Base-by-base conservation (phyloP, 1,140 invertebrate genomes). In the Delia radicum region DNA sequence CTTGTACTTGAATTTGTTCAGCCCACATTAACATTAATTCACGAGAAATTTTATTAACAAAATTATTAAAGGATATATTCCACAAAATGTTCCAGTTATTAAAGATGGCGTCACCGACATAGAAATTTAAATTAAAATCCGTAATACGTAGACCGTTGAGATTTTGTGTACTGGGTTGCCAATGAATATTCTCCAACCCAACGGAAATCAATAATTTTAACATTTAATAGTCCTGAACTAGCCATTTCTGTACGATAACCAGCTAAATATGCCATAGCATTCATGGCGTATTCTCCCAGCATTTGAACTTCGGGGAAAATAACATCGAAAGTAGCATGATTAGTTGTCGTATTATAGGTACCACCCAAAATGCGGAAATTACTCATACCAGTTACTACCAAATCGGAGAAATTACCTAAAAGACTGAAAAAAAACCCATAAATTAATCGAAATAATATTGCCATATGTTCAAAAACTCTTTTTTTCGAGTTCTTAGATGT, bases 21-120 rank as follows among this genome's bases (percentile, higher is more conserved):
- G 73, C 76, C 6, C 73, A 42, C 1, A 81, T 67, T 0, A 75
- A 62, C 2, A 71, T 2, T 0, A 76, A 13, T 6, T 77, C 48
- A 65, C 76, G 48, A 2, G 48, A 48, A 6, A 13, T 73, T 1
- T 61, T 21, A 33, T 83, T 81, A 24, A 46, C 71, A 21, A 81
- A 81, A 26, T 81, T 78, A 77, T 83, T 83, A 46, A 37, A 37
- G 0, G 82, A 74, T 67, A 81, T 80, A 62, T 76, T 75, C 81
- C 76, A 79, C 31, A 82, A 33, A 0, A 74, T 63, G 65, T 83
- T 81, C 82, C 82, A 81, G 76, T 81, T 83, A 29, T 83, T 77
- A 2, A 78, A 37, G 7, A 69, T 69, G 0, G 78, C 67, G 24
- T 78, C 78, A 2, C 75, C 79, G 73, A 83, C 12, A 21, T 78